Evolutionary conservation across 2,797 vertebrate species (phyloP), one percentile per base, ranked within the genome.

Genomic region (Agapornis canus): DNA sequence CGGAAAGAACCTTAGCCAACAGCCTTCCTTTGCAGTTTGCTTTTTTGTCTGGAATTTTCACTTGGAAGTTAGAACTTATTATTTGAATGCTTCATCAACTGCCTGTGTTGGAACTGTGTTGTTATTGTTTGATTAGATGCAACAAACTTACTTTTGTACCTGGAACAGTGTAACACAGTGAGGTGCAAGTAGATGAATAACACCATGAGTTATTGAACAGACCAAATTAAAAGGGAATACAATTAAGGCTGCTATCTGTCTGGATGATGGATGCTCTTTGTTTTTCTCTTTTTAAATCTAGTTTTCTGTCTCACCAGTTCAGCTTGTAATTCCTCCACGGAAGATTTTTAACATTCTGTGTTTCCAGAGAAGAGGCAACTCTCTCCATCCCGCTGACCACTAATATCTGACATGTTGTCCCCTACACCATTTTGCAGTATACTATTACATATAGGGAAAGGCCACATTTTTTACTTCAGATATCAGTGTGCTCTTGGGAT

Each of bases 151-250:
- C 61, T 78, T 92, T 92, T 57, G 51, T 94, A 88, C 51, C 86
- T 82, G 57, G 31, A 73, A 69, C 32, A 60, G 37, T 40, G 71
- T 82, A 92, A 94, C 42, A 26, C 60, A 72, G 60, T 88, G 79
- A 94, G 45, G 84, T 73, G 79, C 90, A 91, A 93, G 68, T 80
- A 81, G 73, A 95, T 90, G 84, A 92, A 89, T 63, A 97, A 95
- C 61, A 82, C 21, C 73, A 94, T 91, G 56, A 82, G 88, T 95
- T 93, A 90, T 86, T 92, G 90, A 97, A 88, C 61, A 96, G 76
- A 15, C 29, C 60, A 94, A 94, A 94, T 69, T 95, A 97, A 90
- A 91, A 88, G 78, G 49, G 61, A 96, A 96, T 85, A 81, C 19
- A 88, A 93, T 92, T 86, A 95, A 78, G 68, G 89, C 76, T 70